Conservation (phyloP, 2,888 invertebrate genomes). For the Temnothorax rugatulus region DNA sequence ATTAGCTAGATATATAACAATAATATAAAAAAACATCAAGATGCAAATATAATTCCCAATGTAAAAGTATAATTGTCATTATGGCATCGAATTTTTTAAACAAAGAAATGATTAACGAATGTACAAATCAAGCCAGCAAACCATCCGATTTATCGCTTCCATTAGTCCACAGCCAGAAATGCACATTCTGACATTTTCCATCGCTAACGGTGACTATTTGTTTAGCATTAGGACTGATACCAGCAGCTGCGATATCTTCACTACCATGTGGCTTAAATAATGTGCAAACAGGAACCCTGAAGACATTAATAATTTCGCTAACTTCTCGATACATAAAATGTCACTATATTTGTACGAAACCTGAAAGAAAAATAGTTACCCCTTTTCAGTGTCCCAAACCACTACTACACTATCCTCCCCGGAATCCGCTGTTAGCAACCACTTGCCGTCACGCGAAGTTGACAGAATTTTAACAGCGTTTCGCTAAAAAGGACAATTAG, state of each 20-base stretch:
- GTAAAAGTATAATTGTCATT: background rate
- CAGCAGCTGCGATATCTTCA: slow-evolving; percentile 84
- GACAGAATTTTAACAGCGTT: slow-evolving; percentile 87
- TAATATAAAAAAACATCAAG: background rate
- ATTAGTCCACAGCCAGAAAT: slow-evolving; percentile 90
- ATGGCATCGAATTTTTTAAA: background rate
- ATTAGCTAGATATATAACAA: background rate
- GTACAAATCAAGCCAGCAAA: slow-evolving; percentile 75
- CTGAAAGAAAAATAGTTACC: background rate
- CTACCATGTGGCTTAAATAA: slow-evolving; percentile 87
- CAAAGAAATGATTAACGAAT: background rate
- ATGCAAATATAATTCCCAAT: background rate
- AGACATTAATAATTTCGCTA: background rate
- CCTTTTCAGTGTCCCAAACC: slow-evolving; percentile 87
- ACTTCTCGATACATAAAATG: background rate
- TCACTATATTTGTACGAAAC: background rate
- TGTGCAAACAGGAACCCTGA: slow-evolving; percentile 87
- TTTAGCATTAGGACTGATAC: slow-evolving; percentile 88
- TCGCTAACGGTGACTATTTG: slow-evolving; percentile 88
- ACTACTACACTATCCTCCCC: slow-evolving; percentile 88
- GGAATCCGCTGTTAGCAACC: slow-evolving; percentile 89
- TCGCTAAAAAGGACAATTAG: slow-evolving; percentile 85
- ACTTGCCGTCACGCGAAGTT: slow-evolving; percentile 87
- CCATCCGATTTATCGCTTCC: slow-evolving; percentile 88
- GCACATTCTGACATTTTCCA: slow-evolving; percentile 86